Conservation (phyloP, 2,113 vertebrate genomes). For the Miniopterus natalensis region DNA sequence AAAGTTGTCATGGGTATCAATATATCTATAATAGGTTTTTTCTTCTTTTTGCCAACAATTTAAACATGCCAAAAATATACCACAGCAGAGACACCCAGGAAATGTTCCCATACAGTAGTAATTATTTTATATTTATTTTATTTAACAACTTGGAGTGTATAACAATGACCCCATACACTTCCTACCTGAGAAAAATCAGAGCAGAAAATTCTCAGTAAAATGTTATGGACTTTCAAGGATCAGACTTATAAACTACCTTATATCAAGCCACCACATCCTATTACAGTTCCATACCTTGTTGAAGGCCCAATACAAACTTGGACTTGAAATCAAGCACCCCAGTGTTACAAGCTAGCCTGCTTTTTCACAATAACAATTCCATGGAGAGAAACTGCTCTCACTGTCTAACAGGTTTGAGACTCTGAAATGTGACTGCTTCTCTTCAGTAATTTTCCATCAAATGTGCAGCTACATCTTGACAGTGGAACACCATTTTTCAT, state of each 20-base stretch:
- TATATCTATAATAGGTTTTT: background rate
- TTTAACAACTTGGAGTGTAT: constrained; percentile 50
- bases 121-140: constrained; percentile 58
- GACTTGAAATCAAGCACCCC: constrained; percentile 66
- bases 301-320: constrained; percentile 70
- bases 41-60: constrained; percentile 59
- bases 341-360: constrained; percentile 28
- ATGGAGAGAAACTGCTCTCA: constrained; percentile 65
- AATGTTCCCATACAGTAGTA: background rate
- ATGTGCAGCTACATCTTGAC: constrained; percentile 63
- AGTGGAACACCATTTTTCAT: constrained; percentile 71
- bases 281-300: constrained; percentile 72
- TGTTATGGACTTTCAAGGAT: constrained; percentile 33
- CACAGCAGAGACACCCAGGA: background rate
- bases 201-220: constrained; percentile 61
- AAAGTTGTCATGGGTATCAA: constrained; percentile 58
- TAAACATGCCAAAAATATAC: constrained; percentile 71
- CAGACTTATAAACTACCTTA: constrained; percentile 45
- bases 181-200: constrained; percentile 54
- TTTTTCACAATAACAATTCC: constrained; percentile 68
- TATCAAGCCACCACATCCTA: constrained; percentile 72
- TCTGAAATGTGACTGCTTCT: constrained; percentile 80
- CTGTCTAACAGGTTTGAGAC: constrained; percentile 78
- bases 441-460: constrained; percentile 80
- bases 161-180: constrained; percentile 49